Evolutionary conservation across 2,888 invertebrate genomes (phyloP), one percentile per base, ranked within the genome.

Genomic region (Dichetophora obliterata): DNA sequence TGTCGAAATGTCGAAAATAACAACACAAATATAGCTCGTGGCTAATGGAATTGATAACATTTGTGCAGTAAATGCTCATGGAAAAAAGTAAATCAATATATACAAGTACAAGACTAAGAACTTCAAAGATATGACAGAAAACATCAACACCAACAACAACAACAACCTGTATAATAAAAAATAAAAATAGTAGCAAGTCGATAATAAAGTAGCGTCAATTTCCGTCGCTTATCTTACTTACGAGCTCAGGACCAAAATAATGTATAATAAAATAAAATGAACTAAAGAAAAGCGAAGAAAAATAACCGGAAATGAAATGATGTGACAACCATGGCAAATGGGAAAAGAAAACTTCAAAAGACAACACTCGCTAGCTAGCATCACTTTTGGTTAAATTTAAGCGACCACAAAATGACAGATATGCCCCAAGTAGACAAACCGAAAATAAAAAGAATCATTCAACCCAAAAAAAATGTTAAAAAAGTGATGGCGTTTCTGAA

Each of bases 41-140:
- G 68, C 68, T 68, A 68, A 68, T 68, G 66, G 66, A 66, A 66
- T 66, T 63, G 43, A 66, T 66, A 66, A 66, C 43, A 66, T 43
- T 63, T 63, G 31, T 63, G 34, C 37, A 43, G 24, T 43, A 66
- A n/a, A 66, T 66, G 48, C 48, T 66, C 22, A 66, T 37, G 43
- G 43, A 43, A 66, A 66, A 66, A 66, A 66, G 48, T 66, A 66
- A 37, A 66, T 34, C 6, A 43, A 37, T 66, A 9, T 48, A 22
- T 22, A 16, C 34, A 66, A 22, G 2, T 19, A 48, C 66, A 31
- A 66, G 37, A 4, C 24, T n/a, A 34, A 63, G 14, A 63, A 63
- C 54, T 31, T 16, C 6, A 16, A 63, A 63, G n/a, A 34, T 27
- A 34, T 63, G 16, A 16, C 63, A 27, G 31, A 34, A 63, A 16